Conservation (phyloP, 2,113 vertebrate species). For the Megatriorchis doriae region DNA sequence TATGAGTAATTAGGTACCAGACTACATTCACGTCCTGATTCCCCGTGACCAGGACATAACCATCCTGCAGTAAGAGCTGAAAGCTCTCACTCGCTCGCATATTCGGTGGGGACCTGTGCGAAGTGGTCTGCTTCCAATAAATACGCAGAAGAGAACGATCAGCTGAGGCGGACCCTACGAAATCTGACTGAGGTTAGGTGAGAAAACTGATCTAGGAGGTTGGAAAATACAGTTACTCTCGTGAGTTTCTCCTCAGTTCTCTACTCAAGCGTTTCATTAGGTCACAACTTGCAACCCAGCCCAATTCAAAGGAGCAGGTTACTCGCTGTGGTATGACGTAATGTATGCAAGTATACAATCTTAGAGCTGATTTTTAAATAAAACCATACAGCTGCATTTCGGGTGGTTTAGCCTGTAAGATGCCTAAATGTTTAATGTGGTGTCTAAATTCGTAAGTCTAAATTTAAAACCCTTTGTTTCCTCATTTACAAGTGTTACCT, state of each 20-base stretch:
- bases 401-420: not conserved
- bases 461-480: not conserved
- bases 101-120: not conserved
- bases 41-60: not conserved
- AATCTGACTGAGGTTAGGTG: not conserved
- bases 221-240: not conserved
- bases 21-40: not conserved
- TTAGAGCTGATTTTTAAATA: not conserved
- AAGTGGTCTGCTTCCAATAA: not conserved
- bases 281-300: not conserved
- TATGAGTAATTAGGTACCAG: too few species aligned
- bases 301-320: not conserved
- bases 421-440: not conserved
- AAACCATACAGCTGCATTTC: not conserved
- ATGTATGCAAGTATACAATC: accelerated
- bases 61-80: not conserved
- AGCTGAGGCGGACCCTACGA: accelerated
- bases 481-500: not conserved
- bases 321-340: accelerated
- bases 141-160: accelerated
- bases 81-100: not conserved
- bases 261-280: not conserved
- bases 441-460: not conserved
- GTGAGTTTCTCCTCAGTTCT: not conserved
- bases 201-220: not conserved